These are phyloP conservation scores for Cyprinodon variegatus DNA, from an alignment of 2,113 vertebrate species.

Conservation along the genomic window DNA sequence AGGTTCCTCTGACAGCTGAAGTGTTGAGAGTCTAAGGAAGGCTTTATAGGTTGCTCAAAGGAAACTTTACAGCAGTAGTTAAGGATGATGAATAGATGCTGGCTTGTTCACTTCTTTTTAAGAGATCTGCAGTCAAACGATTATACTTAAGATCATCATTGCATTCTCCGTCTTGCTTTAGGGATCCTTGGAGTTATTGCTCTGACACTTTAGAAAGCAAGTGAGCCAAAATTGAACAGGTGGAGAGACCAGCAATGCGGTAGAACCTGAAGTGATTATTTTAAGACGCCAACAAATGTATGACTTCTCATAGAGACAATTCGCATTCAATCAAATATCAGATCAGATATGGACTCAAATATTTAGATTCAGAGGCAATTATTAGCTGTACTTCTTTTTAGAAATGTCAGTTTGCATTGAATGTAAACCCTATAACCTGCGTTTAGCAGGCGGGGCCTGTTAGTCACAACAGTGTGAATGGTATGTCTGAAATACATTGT, in stretches of 20 bases:
- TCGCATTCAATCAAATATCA: too few species aligned
- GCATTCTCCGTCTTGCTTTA: constrained; percentile 4
- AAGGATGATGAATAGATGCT: constrained; percentile 22
- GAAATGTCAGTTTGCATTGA: too few species aligned
- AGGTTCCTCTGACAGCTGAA: not conserved
- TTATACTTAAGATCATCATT: constrained; percentile 10
- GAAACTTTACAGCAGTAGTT: constrained; percentile 22
- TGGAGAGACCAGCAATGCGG: not conserved
- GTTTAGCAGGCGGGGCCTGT: too few species aligned
- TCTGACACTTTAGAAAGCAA: not conserved
- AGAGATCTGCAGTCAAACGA: constrained; percentile 17
- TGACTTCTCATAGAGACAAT: not conserved
- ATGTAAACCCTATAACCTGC: too few species aligned
- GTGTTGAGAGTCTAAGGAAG: not conserved
- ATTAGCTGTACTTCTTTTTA: too few species aligned
- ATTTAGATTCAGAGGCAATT: too few species aligned
- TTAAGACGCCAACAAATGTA: not conserved
- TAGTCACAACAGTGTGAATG: too few species aligned
- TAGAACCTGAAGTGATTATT: not conserved
- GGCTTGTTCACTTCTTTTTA: constrained; percentile 7
- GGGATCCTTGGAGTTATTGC: constrained; percentile 1
- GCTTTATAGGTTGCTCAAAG: constrained; percentile 2
- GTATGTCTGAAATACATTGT: too few species aligned
- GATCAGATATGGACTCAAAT: too few species aligned
- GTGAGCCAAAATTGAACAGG: not conserved